phyloP scores from a whole-genome alignment of 2,888 invertebrate species.

The Microctonus brassicae region DNA sequence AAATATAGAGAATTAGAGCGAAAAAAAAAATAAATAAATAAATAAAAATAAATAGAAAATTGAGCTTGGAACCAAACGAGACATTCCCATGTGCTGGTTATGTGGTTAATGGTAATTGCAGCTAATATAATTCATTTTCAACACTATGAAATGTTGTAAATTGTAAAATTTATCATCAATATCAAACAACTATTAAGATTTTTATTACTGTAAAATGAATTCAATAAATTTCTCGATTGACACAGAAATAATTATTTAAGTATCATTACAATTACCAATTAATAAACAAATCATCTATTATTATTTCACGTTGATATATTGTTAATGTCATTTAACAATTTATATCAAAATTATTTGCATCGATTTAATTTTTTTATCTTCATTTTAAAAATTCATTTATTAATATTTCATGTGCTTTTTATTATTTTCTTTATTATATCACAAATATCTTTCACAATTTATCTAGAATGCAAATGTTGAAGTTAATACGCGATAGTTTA shows the following conservation, averaged over 20 bases:
- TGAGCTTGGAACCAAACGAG: neutral
- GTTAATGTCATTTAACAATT: neutral
- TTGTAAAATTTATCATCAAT: neutral
- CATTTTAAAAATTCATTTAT: too few relatives aligned
- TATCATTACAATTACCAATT: too few relatives aligned
- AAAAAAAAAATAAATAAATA: neutral
- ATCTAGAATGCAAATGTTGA: too few relatives aligned
- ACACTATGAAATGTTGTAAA: neutral
- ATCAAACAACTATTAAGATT: too few relatives aligned
- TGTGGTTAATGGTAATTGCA: neutral
- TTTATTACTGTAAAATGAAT: neutral
- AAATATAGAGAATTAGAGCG: neutral
- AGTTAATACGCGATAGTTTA: slow-evolving; percentile 25
- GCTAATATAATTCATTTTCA: neutral
- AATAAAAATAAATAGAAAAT: neutral
- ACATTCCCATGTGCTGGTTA: neutral
- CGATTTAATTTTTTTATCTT: neutral
- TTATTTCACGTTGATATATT: too few relatives aligned
- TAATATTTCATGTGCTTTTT: too few relatives aligned
- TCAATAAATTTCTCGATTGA: slow-evolving; percentile 29
- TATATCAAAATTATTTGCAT: neutral
- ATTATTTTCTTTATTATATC: too few relatives aligned
- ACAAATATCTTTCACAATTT: too few relatives aligned
- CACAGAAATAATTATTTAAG: slow-evolving; percentile 11
- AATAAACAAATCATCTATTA: too few relatives aligned